Conservation (phyloP, 2,797 vertebrate genomes). For the Sebastes hopkinsi region DNA sequence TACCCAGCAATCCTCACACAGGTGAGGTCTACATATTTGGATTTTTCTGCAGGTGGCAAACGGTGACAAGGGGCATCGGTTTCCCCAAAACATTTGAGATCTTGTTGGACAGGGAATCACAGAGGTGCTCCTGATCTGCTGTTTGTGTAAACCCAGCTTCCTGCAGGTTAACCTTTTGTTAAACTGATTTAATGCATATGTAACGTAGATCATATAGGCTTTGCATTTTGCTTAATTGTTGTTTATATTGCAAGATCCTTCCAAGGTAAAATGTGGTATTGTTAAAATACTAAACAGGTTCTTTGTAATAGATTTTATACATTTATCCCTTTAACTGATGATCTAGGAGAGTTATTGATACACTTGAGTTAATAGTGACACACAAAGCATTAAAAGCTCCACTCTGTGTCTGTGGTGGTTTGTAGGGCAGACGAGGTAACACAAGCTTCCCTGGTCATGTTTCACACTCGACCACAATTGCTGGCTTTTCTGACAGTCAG, state of each 20-base stretch:
- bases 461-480: slow-evolving; percentile 22
- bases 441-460: slow-evolving; percentile 30
- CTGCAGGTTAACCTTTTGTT: too few relatives aligned
- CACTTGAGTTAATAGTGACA: neutral
- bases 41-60: too few relatives aligned
- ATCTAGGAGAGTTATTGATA: neutral
- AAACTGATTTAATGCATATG: too few relatives aligned
- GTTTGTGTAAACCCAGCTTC: too few relatives aligned
- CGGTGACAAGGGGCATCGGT: too few relatives aligned
- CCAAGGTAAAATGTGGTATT: too few relatives aligned
- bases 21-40: too few relatives aligned
- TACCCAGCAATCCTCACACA: too few relatives aligned
- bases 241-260: too few relatives aligned
- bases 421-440: slow-evolving; percentile 30
- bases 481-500: neutral
- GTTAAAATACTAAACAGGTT: neutral
- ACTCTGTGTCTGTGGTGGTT: neutral
- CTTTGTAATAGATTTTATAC: neutral
- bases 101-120: too few relatives aligned
- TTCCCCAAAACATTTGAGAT: too few relatives aligned
- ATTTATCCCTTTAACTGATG: neutral
- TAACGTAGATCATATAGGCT: neutral
- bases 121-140: too few relatives aligned
- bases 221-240: neutral
- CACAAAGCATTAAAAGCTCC: neutral